Evolutionary conservation across 2,113 vertebrate species (phyloP).

Genomic region (Galeopterus variegatus): DNA sequence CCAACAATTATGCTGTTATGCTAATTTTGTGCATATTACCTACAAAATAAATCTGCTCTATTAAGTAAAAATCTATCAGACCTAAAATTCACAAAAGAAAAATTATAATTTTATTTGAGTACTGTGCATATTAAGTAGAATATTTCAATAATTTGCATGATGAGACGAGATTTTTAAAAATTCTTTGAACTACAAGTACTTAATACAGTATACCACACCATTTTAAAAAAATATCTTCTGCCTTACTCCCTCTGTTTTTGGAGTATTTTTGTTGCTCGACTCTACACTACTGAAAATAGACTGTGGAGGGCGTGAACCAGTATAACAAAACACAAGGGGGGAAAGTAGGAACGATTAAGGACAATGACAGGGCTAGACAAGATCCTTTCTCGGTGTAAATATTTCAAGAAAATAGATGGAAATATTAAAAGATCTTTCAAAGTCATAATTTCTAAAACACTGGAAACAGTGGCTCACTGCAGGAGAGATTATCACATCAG

Average conservation of each 20-base stretch:
- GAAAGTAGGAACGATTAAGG: not conserved
- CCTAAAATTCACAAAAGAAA: conserved; percentile 54
- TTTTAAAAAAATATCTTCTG: not conserved
- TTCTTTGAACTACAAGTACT: conserved; percentile 16
- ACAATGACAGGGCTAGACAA: not conserved
- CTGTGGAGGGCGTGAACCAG: not conserved
- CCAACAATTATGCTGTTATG: not conserved
- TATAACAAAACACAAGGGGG: not conserved
- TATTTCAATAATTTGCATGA: not conserved
- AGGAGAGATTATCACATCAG: not conserved
- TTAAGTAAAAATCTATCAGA: conserved; percentile 56
- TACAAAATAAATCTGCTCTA: conserved; percentile 50
- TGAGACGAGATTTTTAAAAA: conserved; percentile 32
- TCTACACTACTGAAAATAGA: not conserved
- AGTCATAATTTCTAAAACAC: not conserved
- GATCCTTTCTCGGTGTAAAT: not conserved
- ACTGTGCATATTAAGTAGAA: not conserved
- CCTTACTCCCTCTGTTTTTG: not conserved
- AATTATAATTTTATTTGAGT: not conserved
- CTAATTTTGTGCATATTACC: not conserved
- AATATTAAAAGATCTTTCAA: not conserved
- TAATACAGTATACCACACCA: not conserved
- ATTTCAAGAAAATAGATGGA: not conserved
- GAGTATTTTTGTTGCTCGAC: not conserved
- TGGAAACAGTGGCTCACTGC: not conserved